phyloP scores from a whole-genome alignment of 1,140 invertebrate species.

The Rhynchophorus ferrugineus region DNA sequence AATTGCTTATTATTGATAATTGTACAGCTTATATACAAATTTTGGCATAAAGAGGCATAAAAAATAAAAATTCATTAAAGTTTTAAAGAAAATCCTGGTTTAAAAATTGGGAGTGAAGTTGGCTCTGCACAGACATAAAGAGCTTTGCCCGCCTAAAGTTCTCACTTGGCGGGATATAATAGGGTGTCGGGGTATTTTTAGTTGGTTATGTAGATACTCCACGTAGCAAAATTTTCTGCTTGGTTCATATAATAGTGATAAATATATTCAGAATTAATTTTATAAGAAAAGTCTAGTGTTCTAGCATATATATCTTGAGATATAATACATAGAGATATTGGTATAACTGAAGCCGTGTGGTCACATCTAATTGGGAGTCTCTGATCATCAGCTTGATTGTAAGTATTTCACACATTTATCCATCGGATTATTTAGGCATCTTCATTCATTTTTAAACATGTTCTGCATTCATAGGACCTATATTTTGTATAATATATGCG shows the following conservation, averaged over 20 bases:
- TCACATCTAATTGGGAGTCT: not conserved
- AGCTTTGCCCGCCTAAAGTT: constrained; percentile 23
- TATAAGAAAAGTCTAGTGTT: not conserved
- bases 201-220: constrained; percentile 19
- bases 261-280: constrained; percentile 2
- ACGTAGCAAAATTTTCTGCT: constrained; percentile 17
- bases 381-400: no score
- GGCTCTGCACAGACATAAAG: constrained; percentile 11
- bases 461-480: no score
- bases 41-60: not conserved
- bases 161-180: constrained; percentile 23
- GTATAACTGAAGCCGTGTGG: constrained; percentile 11
- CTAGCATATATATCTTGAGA: constrained; percentile 5
- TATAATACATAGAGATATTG: constrained; percentile 2
- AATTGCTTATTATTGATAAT: not conserved
- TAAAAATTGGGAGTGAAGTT: constrained; percentile 16
- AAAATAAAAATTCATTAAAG: not conserved
- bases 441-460: no score
- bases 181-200: constrained; percentile 24
- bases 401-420: no score
- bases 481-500: constrained; percentile 13
- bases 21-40: not conserved
- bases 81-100: constrained; percentile 1
- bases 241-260: not conserved
- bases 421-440: no score